Evolutionary conservation across 2,113 vertebrate species (phyloP).

Genomic region (Mesocricetus auratus): DNA sequence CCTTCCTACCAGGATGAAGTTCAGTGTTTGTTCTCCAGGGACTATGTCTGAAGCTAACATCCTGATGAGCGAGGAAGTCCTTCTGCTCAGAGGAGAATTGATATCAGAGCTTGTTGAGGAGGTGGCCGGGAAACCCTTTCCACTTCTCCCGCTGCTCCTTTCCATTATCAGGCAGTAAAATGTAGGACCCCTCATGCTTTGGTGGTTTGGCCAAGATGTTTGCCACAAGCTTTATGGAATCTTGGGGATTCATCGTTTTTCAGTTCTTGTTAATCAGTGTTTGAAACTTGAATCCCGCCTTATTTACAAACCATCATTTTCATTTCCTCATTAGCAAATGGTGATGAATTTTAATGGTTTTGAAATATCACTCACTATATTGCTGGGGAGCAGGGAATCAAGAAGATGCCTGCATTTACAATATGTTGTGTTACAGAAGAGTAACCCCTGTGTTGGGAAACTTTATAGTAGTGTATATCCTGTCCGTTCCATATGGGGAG

Average conservation of each 20-base stretch:
- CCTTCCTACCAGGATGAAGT: background rate
- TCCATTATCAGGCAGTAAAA: background rate
- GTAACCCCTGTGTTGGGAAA: background rate
- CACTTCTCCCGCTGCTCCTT: background rate
- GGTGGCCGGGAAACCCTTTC: background rate
- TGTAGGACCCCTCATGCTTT: background rate
- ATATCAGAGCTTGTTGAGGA: background rate
- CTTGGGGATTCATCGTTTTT: background rate
- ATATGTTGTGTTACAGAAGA: background rate
- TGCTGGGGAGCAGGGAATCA: background rate
- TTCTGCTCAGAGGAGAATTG: background rate
- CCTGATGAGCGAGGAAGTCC: background rate
- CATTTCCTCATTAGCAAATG: background rate
- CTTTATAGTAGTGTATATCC: background rate
- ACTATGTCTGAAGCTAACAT: background rate
- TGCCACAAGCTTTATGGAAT: background rate
- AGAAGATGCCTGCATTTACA: background rate
- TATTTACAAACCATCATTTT: background rate
- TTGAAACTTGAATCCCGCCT: background rate
- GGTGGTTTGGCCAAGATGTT: background rate
- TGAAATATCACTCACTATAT: background rate
- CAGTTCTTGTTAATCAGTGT: background rate
- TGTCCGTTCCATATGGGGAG: background rate
- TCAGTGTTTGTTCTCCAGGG: background rate
- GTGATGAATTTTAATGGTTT: background rate